Evolutionary conservation across 2,888 invertebrate species (phyloP), one percentile per base, ranked within the genome.

Genomic region (Hirtodrosophila trivittata): DNA sequence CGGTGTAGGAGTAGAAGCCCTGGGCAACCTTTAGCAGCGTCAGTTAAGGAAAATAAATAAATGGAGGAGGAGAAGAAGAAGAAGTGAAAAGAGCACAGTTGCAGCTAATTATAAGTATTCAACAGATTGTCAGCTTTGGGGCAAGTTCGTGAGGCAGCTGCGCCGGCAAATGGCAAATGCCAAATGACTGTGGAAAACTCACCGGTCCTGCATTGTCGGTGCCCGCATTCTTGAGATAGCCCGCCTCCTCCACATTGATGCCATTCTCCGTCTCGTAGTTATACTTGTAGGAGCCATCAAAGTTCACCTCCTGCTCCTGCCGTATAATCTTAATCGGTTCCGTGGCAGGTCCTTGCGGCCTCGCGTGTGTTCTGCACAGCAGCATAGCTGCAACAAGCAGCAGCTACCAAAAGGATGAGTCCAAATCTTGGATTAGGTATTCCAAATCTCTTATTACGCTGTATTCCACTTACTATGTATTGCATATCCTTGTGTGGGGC

Each of bases 271-370:
- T 93, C 89, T 93, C 93, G 66, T 92, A 93, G 54, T 82, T 74
- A 59, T 87, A 91, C 71, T 91, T 91, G 60, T 91, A 91, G 50
- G 94, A 93, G 66, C 94, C 94, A 89, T 94, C 94, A 25, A 93
- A 93, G 78, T 94, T 94, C 13, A 94, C 92, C 81, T 94, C 92
- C 76, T 94, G 93, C 70, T 94, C 94, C 88, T 94, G 94, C 52
- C 93, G 89, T 41, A 94, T 90, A 57, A 94, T 94, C 9, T 94
- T 94, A 26, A 94, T 93, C 0, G 93, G 93, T 66, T 94, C 93
- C 2, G 92, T 92, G 30, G 59, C 58, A 37, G 92, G 92, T 51
- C 89, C 87, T 72, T 88, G 90, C 32, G 81, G 89, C 43, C 77
- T 88, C 59, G 86, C 85, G 32, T 66, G 72, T 8, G 67, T 69